Evolutionary conservation across 2,113 vertebrate species (phyloP), one percentile per base, ranked within the genome.

Genomic region (Prolemur simus): DNA sequence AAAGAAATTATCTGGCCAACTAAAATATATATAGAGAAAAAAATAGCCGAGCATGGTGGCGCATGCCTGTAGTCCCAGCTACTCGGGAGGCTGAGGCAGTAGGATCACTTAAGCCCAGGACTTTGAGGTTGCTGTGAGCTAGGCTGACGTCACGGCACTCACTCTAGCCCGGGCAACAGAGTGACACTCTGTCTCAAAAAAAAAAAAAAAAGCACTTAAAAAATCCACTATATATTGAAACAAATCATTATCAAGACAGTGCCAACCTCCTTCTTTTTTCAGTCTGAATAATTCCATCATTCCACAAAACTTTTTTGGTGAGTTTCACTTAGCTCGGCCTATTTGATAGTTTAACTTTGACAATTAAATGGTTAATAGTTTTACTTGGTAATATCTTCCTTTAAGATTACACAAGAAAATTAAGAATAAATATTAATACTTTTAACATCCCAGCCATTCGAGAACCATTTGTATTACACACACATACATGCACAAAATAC

Each of bases 381-480:
- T 95, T 73, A 94, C 21, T 45, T 86, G 21, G 47, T 66, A 94
- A 66, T 63, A 56, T 85, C 1, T 76, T 89, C 64, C 52, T 91
- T 91, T 56, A 69, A 90, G 21, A 81, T 91, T 84, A 96, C 71
- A 27, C 20, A 86, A 87, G 20, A 93, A 87, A 94, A 58, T 87
- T 21, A 68, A n/a, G 32, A 87, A 84, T 49, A 94, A 83, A 74
- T 82, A 5, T 2, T 91, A 83, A 74, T 82, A 7, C 2, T 88
- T 84, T 91, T 14, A 54, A 47, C 13, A 52, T 71, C 3, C 27
- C 25, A 77, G 17, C 56, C 34, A 88, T 82, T 88, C n/a, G 77
- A 86, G 21, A 94, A 83, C 17, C 73, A 82, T 54, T 84, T 80
- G 17, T n/a, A 25, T 69, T 47, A 64, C 8, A 69, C 56, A 66